phyloP scores from a whole-genome alignment of 2,797 vertebrate genomes.

The Acomys russatus region DNA sequence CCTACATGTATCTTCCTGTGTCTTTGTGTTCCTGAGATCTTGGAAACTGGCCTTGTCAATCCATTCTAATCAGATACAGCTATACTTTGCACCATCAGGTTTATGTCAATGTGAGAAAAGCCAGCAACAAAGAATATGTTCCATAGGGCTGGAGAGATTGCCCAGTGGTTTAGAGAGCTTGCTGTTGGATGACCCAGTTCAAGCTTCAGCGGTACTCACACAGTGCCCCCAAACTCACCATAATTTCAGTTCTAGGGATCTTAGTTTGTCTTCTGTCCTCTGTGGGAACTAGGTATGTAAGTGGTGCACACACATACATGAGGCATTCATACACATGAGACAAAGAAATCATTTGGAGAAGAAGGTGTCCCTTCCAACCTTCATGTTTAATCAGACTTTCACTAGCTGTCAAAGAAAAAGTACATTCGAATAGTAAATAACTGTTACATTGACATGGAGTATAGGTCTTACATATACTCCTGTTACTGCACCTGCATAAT shows the following conservation, averaged over 20 bases:
- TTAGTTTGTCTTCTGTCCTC: not conserved
- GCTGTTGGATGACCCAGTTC: not conserved
- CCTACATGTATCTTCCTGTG: not conserved
- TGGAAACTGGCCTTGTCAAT: not conserved
- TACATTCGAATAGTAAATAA: constrained; percentile 5
- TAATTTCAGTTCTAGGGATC: not conserved
- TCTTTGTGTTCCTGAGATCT: constrained; percentile 15
- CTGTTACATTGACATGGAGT: not conserved
- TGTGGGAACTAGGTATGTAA: not conserved
- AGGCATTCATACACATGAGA: not conserved
- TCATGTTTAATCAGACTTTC: constrained; percentile 25
- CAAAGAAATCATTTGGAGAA: not conserved
- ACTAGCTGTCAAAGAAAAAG: not conserved
- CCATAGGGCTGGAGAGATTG: not conserved
- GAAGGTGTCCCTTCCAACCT: not conserved
- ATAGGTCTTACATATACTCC: not conserved
- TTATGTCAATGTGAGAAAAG: not conserved
- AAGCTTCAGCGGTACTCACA: not conserved
- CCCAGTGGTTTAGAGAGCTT: not conserved
- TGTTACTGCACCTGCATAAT: not conserved
- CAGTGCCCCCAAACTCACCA: not conserved
- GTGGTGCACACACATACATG: too few relatives aligned
- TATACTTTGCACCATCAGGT: not conserved
- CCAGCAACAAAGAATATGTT: not conserved
- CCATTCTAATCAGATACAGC: not conserved